Conservation (phyloP, 2,888 invertebrate species). For the Spodoptera exigua region DNA sequence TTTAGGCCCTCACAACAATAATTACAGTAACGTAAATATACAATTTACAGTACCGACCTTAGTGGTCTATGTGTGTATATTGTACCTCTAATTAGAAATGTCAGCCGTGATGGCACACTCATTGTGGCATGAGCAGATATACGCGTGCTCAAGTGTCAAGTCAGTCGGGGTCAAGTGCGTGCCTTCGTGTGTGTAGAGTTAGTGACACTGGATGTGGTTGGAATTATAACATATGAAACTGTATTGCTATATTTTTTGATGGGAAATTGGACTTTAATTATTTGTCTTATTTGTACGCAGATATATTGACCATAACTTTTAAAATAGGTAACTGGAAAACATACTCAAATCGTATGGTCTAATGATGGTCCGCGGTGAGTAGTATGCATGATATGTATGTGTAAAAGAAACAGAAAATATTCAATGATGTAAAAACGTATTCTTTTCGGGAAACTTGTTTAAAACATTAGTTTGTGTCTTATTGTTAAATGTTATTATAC, state of each 20-base stretch:
- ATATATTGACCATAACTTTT: no score
- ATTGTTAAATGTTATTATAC: no score
- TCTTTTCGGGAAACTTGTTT: no score
- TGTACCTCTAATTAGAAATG: constrained; percentile 39
- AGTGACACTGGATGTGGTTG: constrained; percentile 5
- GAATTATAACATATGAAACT: background rate
- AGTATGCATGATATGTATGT: no score
- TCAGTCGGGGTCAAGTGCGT: constrained; percentile 58
- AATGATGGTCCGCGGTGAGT: no score
- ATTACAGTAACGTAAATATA: background rate
- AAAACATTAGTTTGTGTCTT: no score
- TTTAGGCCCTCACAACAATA: background rate
- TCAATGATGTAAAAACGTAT: no score
- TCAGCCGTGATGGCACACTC: constrained; percentile 10
- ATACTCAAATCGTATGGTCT: no score
- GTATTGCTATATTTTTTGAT: background rate
- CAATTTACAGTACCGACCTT: constrained; percentile 13
- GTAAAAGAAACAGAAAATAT: no score
- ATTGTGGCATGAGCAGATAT: constrained; percentile 7
- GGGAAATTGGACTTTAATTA: no score
- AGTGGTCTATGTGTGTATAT: background rate
- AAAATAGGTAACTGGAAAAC: no score
- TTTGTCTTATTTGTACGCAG: background rate
- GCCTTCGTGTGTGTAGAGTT: constrained; percentile 18
- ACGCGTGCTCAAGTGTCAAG: constrained; percentile 57